Base-by-base conservation (phyloP, 2,113 vertebrate species). In the Menura novaehollandiae region DNA sequence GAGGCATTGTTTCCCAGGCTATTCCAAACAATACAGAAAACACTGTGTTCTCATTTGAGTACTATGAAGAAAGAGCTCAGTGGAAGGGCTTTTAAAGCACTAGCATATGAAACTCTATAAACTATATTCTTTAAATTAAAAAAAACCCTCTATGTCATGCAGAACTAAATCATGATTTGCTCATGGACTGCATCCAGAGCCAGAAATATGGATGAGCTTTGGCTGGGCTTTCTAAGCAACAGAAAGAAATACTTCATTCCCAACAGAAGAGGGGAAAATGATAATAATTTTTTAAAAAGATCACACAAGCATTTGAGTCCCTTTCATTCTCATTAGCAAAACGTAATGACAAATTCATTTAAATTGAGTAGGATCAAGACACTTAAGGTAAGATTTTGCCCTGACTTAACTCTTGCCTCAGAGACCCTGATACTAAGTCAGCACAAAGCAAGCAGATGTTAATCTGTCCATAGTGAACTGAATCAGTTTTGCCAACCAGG, bases 1-100 rank as follows among this genome's bases (percentile, higher is more conserved):
- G 94, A 89, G 88, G 77, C 79, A 95, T 81, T 95, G 90, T 91
- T 95, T 97, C 93, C 90, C 90, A 94, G 93, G 74, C 85, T 95
- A 60, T 92, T 89, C 35, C 93, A 95, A 97, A 96, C 94, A 97
- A 95, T 81, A 92, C 91, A 75, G 67, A 90, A 94, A 97, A 93
- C 58, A 82, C 68, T 91, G 69, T 92, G 73, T 89, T 94, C 85
- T 96, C 71, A 60, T 52, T 85, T 30, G 44, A 89, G 71, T 89
- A 81, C 41, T 91, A 60, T 89, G 85, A 76, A 88, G 83, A 76
- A 89, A 94, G 83, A 92, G 41, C 60, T 58, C 75, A 28, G 63
- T 78, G 51, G 93, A 96, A 94, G 56, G 73, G 71, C 17, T 80
- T 85, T 85, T 84, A 95, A 87, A 96, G 74, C 80, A 85, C 84